These are phyloP conservation scores for Pollenia amentaria DNA, from an alignment of 2,888 invertebrate species.

Conservation along the genomic window DNA sequence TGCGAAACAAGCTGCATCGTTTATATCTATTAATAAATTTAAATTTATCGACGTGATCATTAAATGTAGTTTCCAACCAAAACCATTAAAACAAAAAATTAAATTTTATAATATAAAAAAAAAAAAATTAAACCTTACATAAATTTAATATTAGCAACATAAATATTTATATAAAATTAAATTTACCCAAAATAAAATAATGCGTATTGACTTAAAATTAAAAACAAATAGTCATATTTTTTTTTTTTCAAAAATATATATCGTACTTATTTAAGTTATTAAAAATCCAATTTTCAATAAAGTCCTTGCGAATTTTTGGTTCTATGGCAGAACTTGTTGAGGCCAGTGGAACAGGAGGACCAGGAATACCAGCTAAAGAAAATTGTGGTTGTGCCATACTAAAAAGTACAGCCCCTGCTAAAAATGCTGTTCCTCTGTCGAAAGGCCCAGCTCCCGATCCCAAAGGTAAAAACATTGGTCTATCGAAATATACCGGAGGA, in stretches of 20 bases:
- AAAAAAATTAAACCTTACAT: no score
- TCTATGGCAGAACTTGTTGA: neutral
- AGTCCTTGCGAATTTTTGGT: slow-evolving; percentile 75
- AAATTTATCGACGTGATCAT: no score
- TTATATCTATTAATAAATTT: no score
- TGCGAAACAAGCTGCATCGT: no score
- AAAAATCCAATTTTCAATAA: slow-evolving; percentile 77
- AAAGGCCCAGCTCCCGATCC: neutral
- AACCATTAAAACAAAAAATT: no score
- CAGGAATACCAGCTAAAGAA: neutral
- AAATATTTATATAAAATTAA: no score
- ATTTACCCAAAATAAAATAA: no score
- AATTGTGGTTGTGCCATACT: neutral
- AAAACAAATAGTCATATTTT: neutral
- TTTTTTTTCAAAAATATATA: slow-evolving; percentile 8
- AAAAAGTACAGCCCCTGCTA: no score
- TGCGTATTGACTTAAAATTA: neutral
- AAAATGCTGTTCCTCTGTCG: neutral
- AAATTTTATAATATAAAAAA: no score
- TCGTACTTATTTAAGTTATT: slow-evolving; percentile 56
- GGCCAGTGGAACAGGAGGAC: neutral
- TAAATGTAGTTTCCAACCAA: no score
- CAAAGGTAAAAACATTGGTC: neutral
- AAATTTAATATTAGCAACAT: no score
- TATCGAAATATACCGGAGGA: neutral